phyloP scores from a whole-genome alignment of 2,888 invertebrate species.

The Acleris laterana region DNA sequence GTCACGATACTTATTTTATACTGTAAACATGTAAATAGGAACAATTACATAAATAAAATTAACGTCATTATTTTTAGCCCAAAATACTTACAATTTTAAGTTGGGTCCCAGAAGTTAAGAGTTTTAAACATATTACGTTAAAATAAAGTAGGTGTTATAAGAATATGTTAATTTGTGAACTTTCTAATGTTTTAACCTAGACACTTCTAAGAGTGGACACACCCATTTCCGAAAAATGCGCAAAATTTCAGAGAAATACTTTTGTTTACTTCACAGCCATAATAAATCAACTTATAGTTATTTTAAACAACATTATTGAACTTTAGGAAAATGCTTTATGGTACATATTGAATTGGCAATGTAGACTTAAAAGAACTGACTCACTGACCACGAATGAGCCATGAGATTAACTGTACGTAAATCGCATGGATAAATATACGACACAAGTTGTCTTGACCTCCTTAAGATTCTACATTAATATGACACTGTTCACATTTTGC shows the following conservation, averaged over 20 bases:
- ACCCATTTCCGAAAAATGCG: not conserved
- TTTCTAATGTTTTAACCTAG: too few species aligned
- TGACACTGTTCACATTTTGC: not conserved
- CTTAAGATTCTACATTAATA: slow-evolving; percentile 13
- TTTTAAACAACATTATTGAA: slow-evolving; percentile 1
- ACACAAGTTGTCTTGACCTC: slow-evolving; percentile 1
- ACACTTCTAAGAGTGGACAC: too few species aligned
- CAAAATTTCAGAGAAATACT: not conserved
- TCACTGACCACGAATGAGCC: slow-evolving; percentile 10
- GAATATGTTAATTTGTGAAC: too few species aligned
- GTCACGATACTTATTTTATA: too few species aligned
- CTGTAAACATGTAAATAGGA: too few species aligned
- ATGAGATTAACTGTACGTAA: slow-evolving; percentile 1
- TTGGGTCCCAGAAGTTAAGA: too few species aligned
- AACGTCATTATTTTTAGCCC: too few species aligned
- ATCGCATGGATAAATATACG: not conserved
- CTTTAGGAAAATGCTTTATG: not conserved
- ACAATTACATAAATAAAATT: too few species aligned
- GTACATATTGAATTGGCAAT: not conserved
- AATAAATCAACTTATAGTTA: not conserved
- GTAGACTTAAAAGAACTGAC: not conserved
- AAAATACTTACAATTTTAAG: too few species aligned
- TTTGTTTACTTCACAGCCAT: slow-evolving; percentile 6
- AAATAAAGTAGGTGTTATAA: too few species aligned
- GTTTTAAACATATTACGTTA: too few species aligned